Percentiles rank a stretch among this genome's conserved stretches.
phyloP scores from a whole-genome alignment of 2,797 vertebrate genomes.

The Diceros bicornis region DNA sequence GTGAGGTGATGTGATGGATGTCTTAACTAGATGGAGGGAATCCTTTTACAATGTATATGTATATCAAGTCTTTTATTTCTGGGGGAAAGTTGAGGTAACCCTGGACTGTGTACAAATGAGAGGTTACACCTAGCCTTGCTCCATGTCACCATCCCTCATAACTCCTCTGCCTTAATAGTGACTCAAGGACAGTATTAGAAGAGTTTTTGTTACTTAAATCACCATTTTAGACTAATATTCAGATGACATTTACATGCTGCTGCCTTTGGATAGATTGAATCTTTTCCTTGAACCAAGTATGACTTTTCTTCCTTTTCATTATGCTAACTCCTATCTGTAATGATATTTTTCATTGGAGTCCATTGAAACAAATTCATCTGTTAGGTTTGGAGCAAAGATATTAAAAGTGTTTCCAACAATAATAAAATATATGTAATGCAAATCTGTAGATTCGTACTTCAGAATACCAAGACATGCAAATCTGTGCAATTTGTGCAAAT shows the following conservation, averaged over 20 bases:
- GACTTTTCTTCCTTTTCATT: constrained; percentile 65
- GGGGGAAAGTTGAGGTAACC: not conserved
- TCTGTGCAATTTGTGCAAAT: constrained; percentile 66
- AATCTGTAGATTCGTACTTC: constrained; percentile 65
- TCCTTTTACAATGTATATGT: not conserved
- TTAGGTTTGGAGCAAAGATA: constrained; percentile 79
- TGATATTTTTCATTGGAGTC: constrained; percentile 81
- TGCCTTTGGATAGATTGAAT: constrained; percentile 73
- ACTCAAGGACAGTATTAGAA: constrained; percentile 62
- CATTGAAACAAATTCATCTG: constrained; percentile 83
- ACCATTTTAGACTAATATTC: constrained; percentile 75
- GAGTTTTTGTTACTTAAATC: constrained; percentile 56
- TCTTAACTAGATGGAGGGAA: not conserved
- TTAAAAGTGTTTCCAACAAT: constrained; percentile 81
- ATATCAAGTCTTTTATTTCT: not conserved
- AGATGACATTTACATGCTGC: constrained; percentile 75
- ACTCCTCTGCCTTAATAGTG: constrained; percentile 54
- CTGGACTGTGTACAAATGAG: not conserved
- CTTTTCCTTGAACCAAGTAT: constrained; percentile 75
- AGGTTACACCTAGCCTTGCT: not conserved
- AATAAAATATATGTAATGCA: constrained; percentile 66
- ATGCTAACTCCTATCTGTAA: constrained; percentile 77
- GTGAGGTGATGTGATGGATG: not conserved
- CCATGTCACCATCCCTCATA: not conserved
- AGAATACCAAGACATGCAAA: constrained; percentile 63